Evolutionary conservation across 2,797 vertebrate genomes (phyloP).

Genomic region (Chloroceryle inda): DNA sequence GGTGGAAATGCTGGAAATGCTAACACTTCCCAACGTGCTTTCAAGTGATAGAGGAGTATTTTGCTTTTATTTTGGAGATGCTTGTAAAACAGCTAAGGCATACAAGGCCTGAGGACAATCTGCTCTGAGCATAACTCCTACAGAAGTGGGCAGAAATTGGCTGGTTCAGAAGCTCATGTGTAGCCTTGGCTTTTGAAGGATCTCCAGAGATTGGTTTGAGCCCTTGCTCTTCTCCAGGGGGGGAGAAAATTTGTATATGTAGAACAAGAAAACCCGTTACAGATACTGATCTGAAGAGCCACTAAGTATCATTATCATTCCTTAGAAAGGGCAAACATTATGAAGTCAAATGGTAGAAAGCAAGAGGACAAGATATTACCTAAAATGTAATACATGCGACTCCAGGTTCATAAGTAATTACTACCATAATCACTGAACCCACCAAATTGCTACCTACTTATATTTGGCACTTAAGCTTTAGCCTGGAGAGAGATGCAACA

Average conservation of each 20-base stretch:
- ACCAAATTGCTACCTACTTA: neutral
- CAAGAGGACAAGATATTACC: neutral
- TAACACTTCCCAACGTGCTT: neutral
- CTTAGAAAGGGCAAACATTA: neutral
- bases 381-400: rapidly evolving
- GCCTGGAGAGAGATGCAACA: neutral
- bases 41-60: neutral
- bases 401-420: neutral
- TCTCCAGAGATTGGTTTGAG: neutral
- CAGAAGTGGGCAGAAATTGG: neutral
- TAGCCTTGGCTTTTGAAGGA: neutral
- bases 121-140: neutral
- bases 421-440: neutral
- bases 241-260: neutral
- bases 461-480: neutral
- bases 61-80: neutral
- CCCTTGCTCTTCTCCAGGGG: neutral
- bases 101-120: neutral
- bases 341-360: neutral
- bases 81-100: neutral
- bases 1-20: neutral
- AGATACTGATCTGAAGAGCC: neutral
- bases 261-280: neutral
- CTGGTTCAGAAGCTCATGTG: neutral
- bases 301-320: neutral